Base-by-base conservation (phyloP, 2,888 invertebrate species). In the Hydrotaea diabolus region DNA sequence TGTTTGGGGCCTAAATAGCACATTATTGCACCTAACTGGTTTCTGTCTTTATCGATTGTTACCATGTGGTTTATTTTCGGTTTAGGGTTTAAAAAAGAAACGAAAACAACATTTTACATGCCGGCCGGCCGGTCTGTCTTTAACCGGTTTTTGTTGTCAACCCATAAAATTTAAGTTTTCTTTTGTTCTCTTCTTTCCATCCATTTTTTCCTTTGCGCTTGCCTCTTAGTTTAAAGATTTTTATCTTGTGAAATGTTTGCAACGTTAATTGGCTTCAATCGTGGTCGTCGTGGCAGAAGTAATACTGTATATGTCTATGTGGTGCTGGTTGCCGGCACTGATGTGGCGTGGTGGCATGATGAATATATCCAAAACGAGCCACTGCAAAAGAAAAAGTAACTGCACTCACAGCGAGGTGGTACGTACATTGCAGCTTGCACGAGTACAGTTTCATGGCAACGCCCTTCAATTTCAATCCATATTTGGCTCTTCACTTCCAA, bases 181-280 rank as follows among this genome's bases (percentile, higher is more conserved):
- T 75, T 21, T 62, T 64, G n/a, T 78, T 76, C 15, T 76, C 43
- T 78, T 17, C 71, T 55, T 73, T 81, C 76, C 72, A 62, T 75
- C 31, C 31, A 31, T 31, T 31, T 31, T 11, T 77, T 77, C 71
- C 69, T 73, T 26, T 69, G 71, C 64, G 13, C 36, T 64, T 75
- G 43, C 71, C 71, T 81, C 55, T 57, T 55, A 74, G 15, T 36
- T 66, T 66, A 17, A 19, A 66, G 76, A 85, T 82, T 77, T 77
- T 69, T 82, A 82, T 85, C 85, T 79, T 76, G 79, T 69, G 79
- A 85, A 66, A 66, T 66, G 17, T 85, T 85, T 85, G 75, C 78
- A 82, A 82, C 66, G 53, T 85, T 85, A 85, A 85, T 85, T 85
- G 85, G 85, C 85, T 85, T 85, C 76, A 82, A 64, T 76, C 71